phyloP scores from a whole-genome alignment of 2,113 vertebrate species.

The Oriolus oriolus region DNA sequence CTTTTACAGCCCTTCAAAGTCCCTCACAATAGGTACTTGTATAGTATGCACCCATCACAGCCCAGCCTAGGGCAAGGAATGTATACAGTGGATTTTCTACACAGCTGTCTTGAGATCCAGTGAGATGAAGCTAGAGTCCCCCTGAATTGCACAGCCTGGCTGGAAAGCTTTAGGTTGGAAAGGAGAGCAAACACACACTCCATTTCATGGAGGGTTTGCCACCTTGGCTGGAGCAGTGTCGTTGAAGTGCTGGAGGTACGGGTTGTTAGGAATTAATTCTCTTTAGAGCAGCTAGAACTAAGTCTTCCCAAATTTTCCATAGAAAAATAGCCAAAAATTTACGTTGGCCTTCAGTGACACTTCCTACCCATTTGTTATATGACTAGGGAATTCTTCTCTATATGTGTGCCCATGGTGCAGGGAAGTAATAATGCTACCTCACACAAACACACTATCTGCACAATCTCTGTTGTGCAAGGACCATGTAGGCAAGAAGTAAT shows the following conservation, averaged over 20 bases:
- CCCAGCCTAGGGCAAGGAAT: background rate
- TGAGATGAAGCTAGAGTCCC: background rate
- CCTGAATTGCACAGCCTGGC: background rate
- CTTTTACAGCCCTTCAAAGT: background rate
- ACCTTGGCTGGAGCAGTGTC: background rate
- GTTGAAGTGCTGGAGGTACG: background rate
- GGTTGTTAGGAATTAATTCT: background rate
- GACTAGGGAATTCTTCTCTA: background rate
- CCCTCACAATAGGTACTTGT: rapidly evolving
- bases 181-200: background rate
- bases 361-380: background rate
- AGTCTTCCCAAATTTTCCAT: background rate
- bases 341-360: background rate
- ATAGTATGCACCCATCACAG: background rate
- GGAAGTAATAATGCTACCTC: background rate
- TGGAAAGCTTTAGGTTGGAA: background rate
- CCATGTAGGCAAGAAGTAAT: background rate
- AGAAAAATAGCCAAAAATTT: background rate
- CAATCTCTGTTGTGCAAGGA: background rate
- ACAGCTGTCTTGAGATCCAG: background rate
- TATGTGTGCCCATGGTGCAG: rapidly evolving
- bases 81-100: background rate
- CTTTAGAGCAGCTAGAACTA: background rate
- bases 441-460: background rate
- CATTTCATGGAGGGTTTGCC: background rate